Base-by-base conservation (phyloP, 2,113 vertebrate genomes). In the Tragelaphus scriptus region DNA sequence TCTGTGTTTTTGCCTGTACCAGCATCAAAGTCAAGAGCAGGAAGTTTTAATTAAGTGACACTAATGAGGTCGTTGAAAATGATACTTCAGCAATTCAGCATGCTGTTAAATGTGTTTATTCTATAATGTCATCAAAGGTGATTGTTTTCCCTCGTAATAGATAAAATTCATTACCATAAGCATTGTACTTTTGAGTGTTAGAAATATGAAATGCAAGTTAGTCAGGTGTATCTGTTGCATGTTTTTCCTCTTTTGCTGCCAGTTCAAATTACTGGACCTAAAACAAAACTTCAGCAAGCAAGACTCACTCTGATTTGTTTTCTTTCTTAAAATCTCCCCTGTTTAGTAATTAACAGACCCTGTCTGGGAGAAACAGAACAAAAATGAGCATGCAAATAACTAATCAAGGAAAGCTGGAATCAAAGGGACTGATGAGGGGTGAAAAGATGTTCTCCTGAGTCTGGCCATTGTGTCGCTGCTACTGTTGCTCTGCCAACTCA, bases 41-140 rank as follows among this genome's bases (percentile, higher is more conserved):
- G 99, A 99, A 99, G 99, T 99, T 99, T 99, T 99, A 99, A 99
- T 99, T 99, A 99, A 99, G 99, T 99, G 99, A 99, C 99, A 99
- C 99, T 99, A 99, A 99, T 99, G 99, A 99, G 99, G 99, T 99
- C 99, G 98, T 99, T 99, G 99, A 99, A 99, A 99, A 99, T 99
- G 99, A 99, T 99, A 99, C 99, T 99, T 99, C 99, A 99, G 99
- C 99, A 99, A 99, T 99, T 99, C 99, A 99, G 99, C 98, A 99
- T 98, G 98, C 99, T 99, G 99, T 99, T 99, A 99, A 99, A 99
- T 99, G 99, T 99, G 99, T 99, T 99, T 99, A 99, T 99, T 99
- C 99, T 99, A 99, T 99, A 99, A 99, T 99, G 99, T 99, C 99
- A 99, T 99, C 99, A 99, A 99, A 99, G 99, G 99, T 99, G 99